These are phyloP conservation scores for Seira musarum DNA, from an alignment of 2,888 invertebrate genomes.

Conservation along the genomic window DNA sequence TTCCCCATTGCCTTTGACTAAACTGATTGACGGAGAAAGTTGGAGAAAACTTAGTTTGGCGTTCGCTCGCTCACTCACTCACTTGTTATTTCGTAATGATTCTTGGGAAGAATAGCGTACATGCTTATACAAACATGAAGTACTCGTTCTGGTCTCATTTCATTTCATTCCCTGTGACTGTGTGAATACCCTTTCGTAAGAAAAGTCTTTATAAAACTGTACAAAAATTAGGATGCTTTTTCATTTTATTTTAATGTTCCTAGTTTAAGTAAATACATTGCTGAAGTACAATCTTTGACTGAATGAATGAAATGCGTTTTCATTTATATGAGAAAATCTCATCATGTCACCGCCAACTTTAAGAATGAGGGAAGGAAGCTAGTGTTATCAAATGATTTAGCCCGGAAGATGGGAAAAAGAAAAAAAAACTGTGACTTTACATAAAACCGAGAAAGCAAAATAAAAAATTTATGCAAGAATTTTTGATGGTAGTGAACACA, in stretches of 20 bases:
- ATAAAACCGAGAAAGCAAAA: background rate
- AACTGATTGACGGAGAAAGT: conserved; percentile 30
- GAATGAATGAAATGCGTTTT: too few species aligned
- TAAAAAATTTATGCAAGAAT: background rate
- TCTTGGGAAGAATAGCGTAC: background rate
- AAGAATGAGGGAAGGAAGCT: background rate
- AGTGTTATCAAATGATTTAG: background rate
- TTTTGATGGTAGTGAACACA: background rate
- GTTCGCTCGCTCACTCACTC: background rate
- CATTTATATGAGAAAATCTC: background rate
- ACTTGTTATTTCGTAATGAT: background rate
- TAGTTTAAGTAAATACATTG: background rate
- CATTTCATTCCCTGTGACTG: too few species aligned
- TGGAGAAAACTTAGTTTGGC: conserved; percentile 19
- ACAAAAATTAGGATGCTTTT: background rate
- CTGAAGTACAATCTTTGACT: too few species aligned
- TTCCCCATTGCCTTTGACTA: background rate
- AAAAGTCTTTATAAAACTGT: background rate
- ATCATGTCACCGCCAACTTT: background rate
- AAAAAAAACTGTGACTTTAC: background rate
- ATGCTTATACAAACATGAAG: background rate
- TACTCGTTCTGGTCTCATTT: too few species aligned
- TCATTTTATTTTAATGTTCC: background rate
- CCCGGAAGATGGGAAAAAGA: background rate
- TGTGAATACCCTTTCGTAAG: too few species aligned